Base-by-base conservation (phyloP, 2,888 invertebrate species). In the Schizaphis graminum region DNA sequence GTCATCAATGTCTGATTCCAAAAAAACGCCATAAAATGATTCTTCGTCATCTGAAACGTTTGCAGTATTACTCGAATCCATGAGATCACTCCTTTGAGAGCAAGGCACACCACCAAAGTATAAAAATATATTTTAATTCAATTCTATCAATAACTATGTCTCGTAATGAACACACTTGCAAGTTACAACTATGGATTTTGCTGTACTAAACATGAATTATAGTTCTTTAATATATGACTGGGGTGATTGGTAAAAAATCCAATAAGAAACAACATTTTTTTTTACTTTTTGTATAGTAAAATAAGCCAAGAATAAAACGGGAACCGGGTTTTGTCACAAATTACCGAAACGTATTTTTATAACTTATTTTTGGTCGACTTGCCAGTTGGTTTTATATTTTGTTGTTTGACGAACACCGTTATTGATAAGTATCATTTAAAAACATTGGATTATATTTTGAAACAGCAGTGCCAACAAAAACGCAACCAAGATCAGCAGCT, bases 11-110 rank as follows among this genome's bases (percentile, higher is more conserved):
- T 94, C 90, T 2, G 85, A 87, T 13, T 90, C 94, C 26, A 94
- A 24, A 28, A 94, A 94, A 10, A 94, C 90, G 28, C 94, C 94
- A 26, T 94, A 94, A 61, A 94, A 94, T 24, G 94, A 94, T 57
- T 85, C 90, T 49, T 86, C 90, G 28, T 94, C 91, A 10, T 91
- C 28, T 21, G 84, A 41, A 35, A 49, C 53, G 1, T 89, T 67
- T 24, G 85, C 28, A 44, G 56, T 16, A 57, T 44, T 57, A 16
- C 56, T 86, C n/a, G 85, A 26, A 57, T 91, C 91, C 85, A 85
- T 91, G 85, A n/a, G 44, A 16, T 85, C 53, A 28, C 21, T 85
- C 41, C 47, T 87, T 16, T 3, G 47, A 87, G 87, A 49, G 16
- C 21, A 28, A 21, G 28, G 5, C 49, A 49, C 28, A 49, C n/a